phyloP scores from a whole-genome alignment of 2,797 vertebrate genomes.

The Australoheros facetus region DNA sequence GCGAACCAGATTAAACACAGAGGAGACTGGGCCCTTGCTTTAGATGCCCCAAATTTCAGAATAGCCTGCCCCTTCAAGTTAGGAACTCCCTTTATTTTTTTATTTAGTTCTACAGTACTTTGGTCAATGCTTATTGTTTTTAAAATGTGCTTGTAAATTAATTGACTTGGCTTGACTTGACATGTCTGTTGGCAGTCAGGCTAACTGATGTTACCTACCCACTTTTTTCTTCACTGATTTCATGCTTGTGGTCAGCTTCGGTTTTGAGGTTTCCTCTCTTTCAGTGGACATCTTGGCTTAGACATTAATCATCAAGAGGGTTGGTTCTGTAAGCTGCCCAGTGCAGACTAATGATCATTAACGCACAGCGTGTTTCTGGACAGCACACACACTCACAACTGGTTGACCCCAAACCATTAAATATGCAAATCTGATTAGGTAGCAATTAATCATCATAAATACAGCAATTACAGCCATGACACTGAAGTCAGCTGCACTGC shows the following conservation, averaged over 20 bases:
- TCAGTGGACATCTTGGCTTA: slow-evolving; percentile 29
- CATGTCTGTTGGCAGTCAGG: background rate
- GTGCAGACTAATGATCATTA: slow-evolving; percentile 20
- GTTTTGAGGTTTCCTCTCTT: slow-evolving; percentile 21
- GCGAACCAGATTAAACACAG: no score
- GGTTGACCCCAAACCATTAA: slow-evolving; percentile 40
- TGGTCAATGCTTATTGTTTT: no score
- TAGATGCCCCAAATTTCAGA: no score
- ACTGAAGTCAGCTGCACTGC: slow-evolving; percentile 24
- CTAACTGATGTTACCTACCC: background rate
- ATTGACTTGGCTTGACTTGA: no score
- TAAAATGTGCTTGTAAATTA: no score
- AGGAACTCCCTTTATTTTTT: no score
- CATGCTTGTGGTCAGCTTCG: slow-evolving; percentile 16
- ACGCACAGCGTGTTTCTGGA: slow-evolving; percentile 16
- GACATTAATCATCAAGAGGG: slow-evolving; percentile 27
- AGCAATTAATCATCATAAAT: slow-evolving; percentile 61
- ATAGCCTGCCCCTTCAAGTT: no score
- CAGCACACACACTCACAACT: background rate
- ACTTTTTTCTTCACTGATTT: background rate
- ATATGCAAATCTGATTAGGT: slow-evolving; percentile 54
- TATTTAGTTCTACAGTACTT: no score
- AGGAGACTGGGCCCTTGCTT: no score
- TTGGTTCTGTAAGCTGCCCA: slow-evolving; percentile 4
- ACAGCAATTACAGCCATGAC: slow-evolving; percentile 51